Base-by-base conservation (phyloP, 2,888 invertebrate genomes). In the Trissolcus japonicus region DNA sequence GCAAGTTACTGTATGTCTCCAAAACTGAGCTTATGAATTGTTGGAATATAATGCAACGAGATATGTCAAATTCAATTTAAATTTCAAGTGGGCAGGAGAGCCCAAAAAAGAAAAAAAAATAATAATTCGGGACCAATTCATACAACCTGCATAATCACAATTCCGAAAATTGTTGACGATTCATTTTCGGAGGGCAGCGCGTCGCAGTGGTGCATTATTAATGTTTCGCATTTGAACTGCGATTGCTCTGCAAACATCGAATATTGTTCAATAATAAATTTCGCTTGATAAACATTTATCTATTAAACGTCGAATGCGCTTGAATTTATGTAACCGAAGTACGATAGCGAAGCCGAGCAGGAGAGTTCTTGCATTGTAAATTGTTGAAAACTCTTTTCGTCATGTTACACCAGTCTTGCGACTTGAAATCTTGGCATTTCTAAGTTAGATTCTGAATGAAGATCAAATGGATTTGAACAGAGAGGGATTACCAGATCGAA, bases 181-280 rank as follows among this genome's bases (percentile, higher is more conserved):
- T 59, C 35, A 43, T 57, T 67, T 59, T 59, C 43, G 17, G 56
- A 7, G 17, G n/a, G n/a, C 16, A 35, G 19, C 2, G 41, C 48
- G 1, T 46, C 14, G 46, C 46, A 69, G 25, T 35, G 9, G 6
- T 11, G 46, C 46, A 69, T 56, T 56, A 69, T 71, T 71, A 57
- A 62, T 62, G 43, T 25, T n/a, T 14, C 61, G 29, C 43, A 14
- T 69, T 69, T 69, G n/a, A 63, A 16, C 43, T 29, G 17, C 69
- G 56, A 62, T 62, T 48, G 41, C 35, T 56, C 16, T 6, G 6
- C 62, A 6, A 51, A 25, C 62, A n/a, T 53, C 25, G 71, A 63
- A 63, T 55, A 71, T 71, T 63, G 62, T 63, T 71, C 61, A 71
- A 57, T 71, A 63, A 72, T 72, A 72, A 72, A 72, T 72, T 63